Conservation (phyloP, 2,888 invertebrate species). For the Hyposoter didymator region DNA sequence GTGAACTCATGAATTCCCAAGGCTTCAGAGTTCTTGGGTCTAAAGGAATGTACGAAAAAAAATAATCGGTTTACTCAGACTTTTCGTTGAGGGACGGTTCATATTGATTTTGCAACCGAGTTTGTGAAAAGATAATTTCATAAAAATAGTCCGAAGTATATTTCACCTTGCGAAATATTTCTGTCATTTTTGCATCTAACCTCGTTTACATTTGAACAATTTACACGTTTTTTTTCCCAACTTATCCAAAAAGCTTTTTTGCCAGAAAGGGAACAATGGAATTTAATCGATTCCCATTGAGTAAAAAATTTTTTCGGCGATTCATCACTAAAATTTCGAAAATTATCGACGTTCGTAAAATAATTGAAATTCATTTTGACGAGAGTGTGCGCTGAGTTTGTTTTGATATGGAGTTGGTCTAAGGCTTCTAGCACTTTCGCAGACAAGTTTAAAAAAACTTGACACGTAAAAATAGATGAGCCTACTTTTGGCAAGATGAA, state of each 20-base stretch:
- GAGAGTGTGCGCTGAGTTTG: neutral
- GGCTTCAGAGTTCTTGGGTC: neutral
- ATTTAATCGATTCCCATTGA: neutral
- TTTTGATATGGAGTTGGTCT: too few species aligned
- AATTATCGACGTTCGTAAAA: neutral
- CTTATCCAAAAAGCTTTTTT: neutral
- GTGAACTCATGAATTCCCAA: neutral
- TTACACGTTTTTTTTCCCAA: neutral
- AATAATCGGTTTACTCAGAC: neutral
- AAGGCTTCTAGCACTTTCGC: neutral
- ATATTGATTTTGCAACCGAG: slow-evolving; percentile 1
- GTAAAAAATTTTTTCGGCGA: neutral
- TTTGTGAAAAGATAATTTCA: neutral
- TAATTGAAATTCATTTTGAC: neutral
- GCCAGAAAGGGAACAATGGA: neutral
- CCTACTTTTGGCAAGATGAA: slow-evolving; percentile 41
- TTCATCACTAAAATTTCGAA: too few species aligned
- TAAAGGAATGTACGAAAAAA: neutral
- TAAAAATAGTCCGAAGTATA: neutral
- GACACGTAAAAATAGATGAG: neutral
- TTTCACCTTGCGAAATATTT: neutral
- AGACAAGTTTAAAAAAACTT: neutral
- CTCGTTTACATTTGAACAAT: neutral
- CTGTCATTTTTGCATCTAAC: neutral
- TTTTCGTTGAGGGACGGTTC: neutral